Evolutionary conservation across 2,797 vertebrate species (phyloP), one percentile per base, ranked within the genome.

Genomic region (Cheirogaleus major): DNA sequence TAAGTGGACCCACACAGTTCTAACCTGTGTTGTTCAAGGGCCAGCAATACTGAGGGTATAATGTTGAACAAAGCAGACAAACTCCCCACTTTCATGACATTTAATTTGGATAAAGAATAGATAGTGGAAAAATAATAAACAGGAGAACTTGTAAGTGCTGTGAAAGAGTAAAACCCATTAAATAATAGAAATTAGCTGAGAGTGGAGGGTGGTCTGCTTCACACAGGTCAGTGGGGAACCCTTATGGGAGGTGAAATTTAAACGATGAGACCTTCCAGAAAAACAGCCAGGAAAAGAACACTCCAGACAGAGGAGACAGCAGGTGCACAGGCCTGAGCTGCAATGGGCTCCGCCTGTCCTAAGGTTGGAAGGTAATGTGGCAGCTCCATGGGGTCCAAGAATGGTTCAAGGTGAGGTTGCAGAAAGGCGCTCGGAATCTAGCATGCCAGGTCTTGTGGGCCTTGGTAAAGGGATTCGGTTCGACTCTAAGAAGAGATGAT

Each of bases 401-500:
- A 73, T 10, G 63, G 14, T 41, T 88, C 45, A 35, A 32, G 48
- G 12, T 6, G 17, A 41, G 2, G 48, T 1, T 38, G 1, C 35
- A 85, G 76, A 86, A 61, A 5, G 9, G 45, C 25, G 7, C 14
- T 50, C 1, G 23, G n/a, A 90, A 38, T 3, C n/a, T 20, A 48
- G 38, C 57, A 25, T 4, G 0, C 3, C 9, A 23, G 48, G 41
- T 65, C 35, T 70, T 59, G 13, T 59, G n/a, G 22, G 12, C 57
- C 61, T 38, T 69, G 38, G 7, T 7, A 55, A 32, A 84, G 27
- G 9, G 11, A 4, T 48, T 63, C n/a, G 59, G 13, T 80, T 91
- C 96, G 32, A 57, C 41, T 69, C 23, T 32, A 81, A 87, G 15
- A 84, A 52, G n/a, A 67, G 43, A 15, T 18, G n/a, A n/a, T 92